These are phyloP conservation scores for Siniperca scherzeri DNA, from an alignment of 2,797 vertebrate genomes.

Conservation along the genomic window DNA sequence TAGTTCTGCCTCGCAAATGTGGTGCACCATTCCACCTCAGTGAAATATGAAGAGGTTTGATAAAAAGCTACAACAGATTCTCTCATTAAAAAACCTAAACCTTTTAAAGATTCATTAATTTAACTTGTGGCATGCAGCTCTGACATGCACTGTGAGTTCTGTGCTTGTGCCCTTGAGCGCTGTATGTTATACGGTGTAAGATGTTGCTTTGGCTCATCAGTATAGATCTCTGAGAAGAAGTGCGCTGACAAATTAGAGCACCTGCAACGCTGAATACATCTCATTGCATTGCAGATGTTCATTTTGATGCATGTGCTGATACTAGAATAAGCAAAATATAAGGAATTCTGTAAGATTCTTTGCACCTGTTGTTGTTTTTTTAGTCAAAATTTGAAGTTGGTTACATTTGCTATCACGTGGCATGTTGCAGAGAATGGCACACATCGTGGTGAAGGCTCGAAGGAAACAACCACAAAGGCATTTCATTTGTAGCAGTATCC, in stretches of 20 bases:
- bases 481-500: conserved; percentile 71
- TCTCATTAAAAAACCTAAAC: conserved; percentile 84
- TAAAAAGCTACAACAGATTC: conserved; percentile 85
- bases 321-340: conserved; percentile 24
- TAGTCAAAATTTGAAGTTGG: conserved; percentile 34
- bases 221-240: conserved; percentile 52
- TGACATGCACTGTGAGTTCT: conserved; percentile 75
- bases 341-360: conserved; percentile 34
- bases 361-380: conserved; percentile 59
- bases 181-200: conserved; percentile 60
- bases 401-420: conserved; percentile 44
- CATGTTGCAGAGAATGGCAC: conserved; percentile 46
- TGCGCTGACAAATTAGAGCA: conserved; percentile 58
- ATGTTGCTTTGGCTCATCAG: conserved; percentile 57
- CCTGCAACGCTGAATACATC: conserved; percentile 48
- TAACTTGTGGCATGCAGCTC: conserved; percentile 82
- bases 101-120: conserved; percentile 88
- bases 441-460: conserved; percentile 61
- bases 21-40: conserved; percentile 84
- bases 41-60: conserved; percentile 87
- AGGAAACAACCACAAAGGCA: conserved; percentile 71
- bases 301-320: conserved; percentile 33
- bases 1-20: conserved; percentile 88
- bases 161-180: conserved; percentile 74
- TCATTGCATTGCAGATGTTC: conserved; percentile 48